Evolutionary conservation across 2,888 invertebrate genomes (phyloP), one percentile per base, ranked within the genome.

Genomic region (Megaustenia siamemsis): DNA sequence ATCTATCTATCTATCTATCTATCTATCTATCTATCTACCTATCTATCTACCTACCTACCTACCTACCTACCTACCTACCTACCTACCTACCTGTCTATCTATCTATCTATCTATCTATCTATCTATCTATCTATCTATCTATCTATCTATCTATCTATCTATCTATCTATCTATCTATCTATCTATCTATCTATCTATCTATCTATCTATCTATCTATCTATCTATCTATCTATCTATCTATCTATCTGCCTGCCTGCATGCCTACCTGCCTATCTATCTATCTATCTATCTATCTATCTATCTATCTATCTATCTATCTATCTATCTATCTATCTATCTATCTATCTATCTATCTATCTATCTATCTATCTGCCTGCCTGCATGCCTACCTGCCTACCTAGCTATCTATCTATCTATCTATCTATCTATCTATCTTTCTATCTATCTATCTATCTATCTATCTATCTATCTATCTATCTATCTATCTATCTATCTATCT

Each of bases 21-120:
- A 38, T 78, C 3, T 60, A 60, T 78, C 38, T 60, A 60, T 78
- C 38, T 60, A 38, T 60, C 38, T 78, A 40, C 60, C 38, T 60
- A 21, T 35, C 21, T 28, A 6, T 40, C 68, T 35, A 18, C 38
- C n/a, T n/a, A n/a, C n/a, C n/a, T n/a, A n/a, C n/a, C n/a, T n/a
- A n/a, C n/a, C n/a, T n/a, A n/a, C n/a, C n/a, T n/a, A n/a, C n/a
- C n/a, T n/a, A n/a, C n/a, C n/a, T n/a, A n/a, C n/a, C n/a, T n/a
- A n/a, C n/a, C n/a, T 66, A 24, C 38, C 38, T 35, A 15, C 6
- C 21, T 68, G 15, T 68, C 68, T n/a, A n/a, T n/a, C n/a, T 76
- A 28, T 76, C 76, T 76, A 28, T 76, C 76, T 76, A 28, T 76
- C 76, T 76, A 28, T 76, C 76, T 76, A 15, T 38, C 32, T 32